phyloP scores from a whole-genome alignment of 2,797 vertebrate genomes.

The Rhynchotus rufescens region DNA sequence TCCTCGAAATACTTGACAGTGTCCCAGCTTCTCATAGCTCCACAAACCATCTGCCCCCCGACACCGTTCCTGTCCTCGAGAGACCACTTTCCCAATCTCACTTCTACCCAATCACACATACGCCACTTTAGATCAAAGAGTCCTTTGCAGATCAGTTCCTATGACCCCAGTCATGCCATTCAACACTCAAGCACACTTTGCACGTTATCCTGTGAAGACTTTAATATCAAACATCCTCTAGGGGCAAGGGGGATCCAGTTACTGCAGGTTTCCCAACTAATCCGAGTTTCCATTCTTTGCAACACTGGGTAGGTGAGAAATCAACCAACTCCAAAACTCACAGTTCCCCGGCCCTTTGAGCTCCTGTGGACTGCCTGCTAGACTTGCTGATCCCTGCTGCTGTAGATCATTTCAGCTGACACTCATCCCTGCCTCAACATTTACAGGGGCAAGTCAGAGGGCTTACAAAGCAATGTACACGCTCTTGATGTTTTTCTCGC shows the following conservation, averaged over 20 bases:
- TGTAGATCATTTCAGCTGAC: not conserved
- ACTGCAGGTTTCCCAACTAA: not conserved
- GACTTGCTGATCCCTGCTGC: constrained; percentile 3
- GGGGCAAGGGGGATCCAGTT: not conserved
- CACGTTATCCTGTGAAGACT: not conserved
- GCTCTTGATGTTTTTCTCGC: not conserved
- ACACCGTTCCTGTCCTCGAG: not conserved
- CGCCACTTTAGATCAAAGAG: not conserved
- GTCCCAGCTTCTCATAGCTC: not conserved
- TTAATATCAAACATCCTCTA: not conserved
- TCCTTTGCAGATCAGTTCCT: not conserved
- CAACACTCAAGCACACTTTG: not conserved
- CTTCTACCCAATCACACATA: not conserved
- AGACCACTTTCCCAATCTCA: not conserved
- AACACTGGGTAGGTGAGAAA: not conserved
- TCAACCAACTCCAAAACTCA: not conserved
- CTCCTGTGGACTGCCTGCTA: not conserved
- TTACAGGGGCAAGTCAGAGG: constrained; percentile 20
- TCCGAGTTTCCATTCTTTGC: not conserved
- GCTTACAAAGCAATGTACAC: constrained; percentile 30
- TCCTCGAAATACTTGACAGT: not conserved
- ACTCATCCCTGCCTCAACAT: constrained; percentile 30
- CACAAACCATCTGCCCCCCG: not conserved
- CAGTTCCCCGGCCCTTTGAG: not conserved
- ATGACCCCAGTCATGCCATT: accelerated